Percentiles rank a stretch among this genome's conserved stretches.
phyloP scores from a whole-genome alignment of 2,113 vertebrate genomes.

The Microtus ochrogaster region DNA sequence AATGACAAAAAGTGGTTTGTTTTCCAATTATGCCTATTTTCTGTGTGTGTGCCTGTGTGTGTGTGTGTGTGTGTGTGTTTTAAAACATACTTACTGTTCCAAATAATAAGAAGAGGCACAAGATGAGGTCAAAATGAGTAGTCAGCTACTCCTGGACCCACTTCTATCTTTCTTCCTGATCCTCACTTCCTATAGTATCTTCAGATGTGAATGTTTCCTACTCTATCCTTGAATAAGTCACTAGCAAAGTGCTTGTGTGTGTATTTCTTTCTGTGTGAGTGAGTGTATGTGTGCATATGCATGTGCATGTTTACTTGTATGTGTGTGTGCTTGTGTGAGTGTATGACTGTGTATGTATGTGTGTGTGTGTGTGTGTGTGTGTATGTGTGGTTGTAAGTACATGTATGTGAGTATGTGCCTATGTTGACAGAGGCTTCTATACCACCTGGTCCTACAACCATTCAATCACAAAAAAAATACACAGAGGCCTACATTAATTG shows the following conservation, averaged over 20 bases:
- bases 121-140: neutral
- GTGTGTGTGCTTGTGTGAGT: neutral
- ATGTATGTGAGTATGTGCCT: neutral
- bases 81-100: neutral
- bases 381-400: too few relatives aligned
- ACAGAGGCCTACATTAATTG: too few relatives aligned
- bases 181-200: neutral
- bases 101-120: neutral
- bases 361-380: neutral
- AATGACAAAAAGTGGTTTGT: neutral
- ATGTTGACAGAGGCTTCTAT: too few relatives aligned
- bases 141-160: neutral
- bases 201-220: neutral
- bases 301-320: neutral
- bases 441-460: fast-evolving
- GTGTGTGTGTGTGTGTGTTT: neutral
- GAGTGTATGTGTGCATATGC: neutral
- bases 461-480: too few relatives aligned
- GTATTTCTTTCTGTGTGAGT: neutral
- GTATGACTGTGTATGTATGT: neutral
- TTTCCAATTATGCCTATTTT: neutral
- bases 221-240: neutral
- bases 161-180: neutral
- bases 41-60: too few relatives aligned
- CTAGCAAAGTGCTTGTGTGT: neutral